A percentile compares a stretch with the other conserved stretches of the same genome.
These are phyloP conservation scores for Vidua macroura DNA, from an alignment of 2,113 vertebrate species.

Conservation along the genomic window DNA sequence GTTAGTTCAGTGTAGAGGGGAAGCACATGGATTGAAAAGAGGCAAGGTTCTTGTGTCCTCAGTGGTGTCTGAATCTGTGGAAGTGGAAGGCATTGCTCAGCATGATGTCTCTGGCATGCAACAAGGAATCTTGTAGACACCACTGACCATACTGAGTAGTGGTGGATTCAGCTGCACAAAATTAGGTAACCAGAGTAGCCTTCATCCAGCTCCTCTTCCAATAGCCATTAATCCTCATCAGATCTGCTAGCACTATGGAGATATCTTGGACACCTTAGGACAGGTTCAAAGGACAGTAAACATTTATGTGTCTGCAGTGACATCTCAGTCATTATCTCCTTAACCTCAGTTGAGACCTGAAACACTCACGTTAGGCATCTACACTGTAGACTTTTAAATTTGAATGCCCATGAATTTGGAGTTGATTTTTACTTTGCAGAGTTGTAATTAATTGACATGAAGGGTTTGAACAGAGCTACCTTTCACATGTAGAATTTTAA, in stretches of 20 bases:
- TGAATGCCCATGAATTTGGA: background rate
- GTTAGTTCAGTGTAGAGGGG: background rate
- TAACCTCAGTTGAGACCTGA: fast-evolving
- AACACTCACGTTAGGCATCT: background rate
- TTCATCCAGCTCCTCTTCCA: background rate
- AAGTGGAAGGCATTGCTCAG: background rate
- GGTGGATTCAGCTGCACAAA: background rate
- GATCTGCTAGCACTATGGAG: background rate
- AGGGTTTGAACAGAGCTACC: background rate
- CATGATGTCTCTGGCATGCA: background rate
- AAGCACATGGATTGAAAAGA: background rate
- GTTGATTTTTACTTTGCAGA: background rate
- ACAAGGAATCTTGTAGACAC: background rate
- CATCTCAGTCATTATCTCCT: background rate
- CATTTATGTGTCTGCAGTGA: background rate
- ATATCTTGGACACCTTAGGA: background rate
- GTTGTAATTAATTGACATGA: background rate
- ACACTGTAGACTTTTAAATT: background rate
- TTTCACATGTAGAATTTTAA: background rate
- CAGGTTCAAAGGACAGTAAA: background rate
- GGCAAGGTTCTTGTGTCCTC: background rate
- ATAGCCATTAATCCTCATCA: background rate
- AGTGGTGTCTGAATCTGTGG: background rate
- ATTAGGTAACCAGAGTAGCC: background rate
- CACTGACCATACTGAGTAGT: no score